phyloP scores from a whole-genome alignment of 2,113 vertebrate genomes.

The Zootoca vivipara region DNA sequence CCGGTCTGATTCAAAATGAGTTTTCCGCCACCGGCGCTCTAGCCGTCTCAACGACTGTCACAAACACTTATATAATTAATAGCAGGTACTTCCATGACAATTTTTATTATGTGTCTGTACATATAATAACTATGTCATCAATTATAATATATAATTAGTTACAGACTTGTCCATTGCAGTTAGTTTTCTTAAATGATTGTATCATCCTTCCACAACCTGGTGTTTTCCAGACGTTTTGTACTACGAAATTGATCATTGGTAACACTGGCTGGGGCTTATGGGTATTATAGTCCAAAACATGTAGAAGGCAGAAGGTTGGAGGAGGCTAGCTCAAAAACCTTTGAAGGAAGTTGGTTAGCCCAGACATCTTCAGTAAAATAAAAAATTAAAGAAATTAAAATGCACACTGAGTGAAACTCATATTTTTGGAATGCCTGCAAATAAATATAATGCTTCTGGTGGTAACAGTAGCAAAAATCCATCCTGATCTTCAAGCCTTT shows the following conservation, averaged over 20 bases:
- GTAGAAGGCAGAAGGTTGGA: too few relatives aligned
- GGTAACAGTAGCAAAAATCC: background rate
- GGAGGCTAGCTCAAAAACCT: background rate
- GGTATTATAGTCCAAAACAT: too few relatives aligned
- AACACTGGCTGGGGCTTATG: too few relatives aligned
- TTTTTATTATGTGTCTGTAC: background rate
- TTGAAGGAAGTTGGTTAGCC: background rate
- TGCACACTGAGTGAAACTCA: background rate
- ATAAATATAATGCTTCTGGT: slow-evolving; percentile 2
- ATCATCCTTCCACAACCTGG: too few relatives aligned
- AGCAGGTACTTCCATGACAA: background rate
- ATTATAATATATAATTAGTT: too few relatives aligned
- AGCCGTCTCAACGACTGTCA: too few relatives aligned
- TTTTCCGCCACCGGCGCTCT: too few relatives aligned
- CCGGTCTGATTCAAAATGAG: too few relatives aligned
- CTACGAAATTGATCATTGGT: too few relatives aligned
- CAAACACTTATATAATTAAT: background rate
- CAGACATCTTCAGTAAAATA: background rate
- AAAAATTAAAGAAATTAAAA: background rate
- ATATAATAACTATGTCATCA: background rate
- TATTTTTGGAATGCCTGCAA: background rate
- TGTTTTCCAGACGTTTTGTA: too few relatives aligned
- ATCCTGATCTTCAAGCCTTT: slow-evolving; percentile 12
- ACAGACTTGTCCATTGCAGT: too few relatives aligned
- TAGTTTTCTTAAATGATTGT: too few relatives aligned